These are phyloP conservation scores for Hirundo rustica DNA, from an alignment of 2,797 vertebrate species.

Conservation along the genomic window DNA sequence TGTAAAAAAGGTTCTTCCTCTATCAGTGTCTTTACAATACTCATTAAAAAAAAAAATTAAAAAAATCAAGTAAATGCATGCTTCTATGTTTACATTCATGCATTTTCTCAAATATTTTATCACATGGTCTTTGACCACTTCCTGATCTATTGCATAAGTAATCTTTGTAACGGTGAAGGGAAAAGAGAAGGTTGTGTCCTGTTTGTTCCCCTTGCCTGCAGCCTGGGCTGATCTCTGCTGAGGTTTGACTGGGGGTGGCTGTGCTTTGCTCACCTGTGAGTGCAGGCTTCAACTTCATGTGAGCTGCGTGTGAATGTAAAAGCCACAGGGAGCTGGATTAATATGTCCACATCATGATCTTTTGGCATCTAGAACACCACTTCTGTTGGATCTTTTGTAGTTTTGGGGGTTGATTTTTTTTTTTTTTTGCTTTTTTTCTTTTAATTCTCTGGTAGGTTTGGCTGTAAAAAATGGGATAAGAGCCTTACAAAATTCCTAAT, in stretches of 20 bases:
- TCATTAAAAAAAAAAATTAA: background rate
- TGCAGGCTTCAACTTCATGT: background rate
- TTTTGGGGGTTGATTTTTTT: background rate
- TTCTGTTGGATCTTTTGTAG: background rate
- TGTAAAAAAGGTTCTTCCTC: background rate
- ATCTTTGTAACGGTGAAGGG: background rate
- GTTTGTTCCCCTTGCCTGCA: background rate
- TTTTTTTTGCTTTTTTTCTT: background rate
- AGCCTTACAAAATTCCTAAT: background rate
- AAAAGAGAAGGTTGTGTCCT: background rate
- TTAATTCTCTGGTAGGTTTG: background rate
- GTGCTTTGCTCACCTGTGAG: background rate
- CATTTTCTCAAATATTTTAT: background rate
- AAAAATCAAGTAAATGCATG: background rate
- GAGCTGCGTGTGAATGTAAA: background rate
- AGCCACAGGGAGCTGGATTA: background rate
- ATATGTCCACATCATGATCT: background rate
- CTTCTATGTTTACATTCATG: background rate
- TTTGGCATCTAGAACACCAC: background rate
- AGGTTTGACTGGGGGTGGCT: background rate
- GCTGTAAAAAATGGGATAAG: background rate
- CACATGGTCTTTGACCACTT: background rate
- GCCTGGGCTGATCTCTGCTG: background rate
- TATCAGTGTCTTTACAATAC: background rate
- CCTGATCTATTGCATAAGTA: background rate